phyloP scores from a whole-genome alignment of 2,888 invertebrate species.

The Tenthredo amoena region DNA sequence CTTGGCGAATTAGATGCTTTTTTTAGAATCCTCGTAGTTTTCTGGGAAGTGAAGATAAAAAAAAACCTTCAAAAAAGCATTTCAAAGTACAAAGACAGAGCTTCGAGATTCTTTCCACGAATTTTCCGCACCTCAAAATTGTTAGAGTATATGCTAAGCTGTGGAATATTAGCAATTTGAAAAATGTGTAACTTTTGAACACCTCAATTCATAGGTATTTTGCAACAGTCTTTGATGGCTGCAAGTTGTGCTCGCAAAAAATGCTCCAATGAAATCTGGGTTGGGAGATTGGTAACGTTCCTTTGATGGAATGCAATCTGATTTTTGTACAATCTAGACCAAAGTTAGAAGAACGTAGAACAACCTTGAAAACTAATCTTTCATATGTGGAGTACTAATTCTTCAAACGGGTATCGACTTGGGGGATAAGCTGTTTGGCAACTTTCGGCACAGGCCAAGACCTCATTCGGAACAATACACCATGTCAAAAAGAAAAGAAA shows the following conservation, averaged over 20 bases:
- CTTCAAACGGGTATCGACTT: neutral
- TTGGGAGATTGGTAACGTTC: neutral
- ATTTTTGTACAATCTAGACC: neutral
- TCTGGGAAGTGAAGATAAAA: too few relatives aligned
- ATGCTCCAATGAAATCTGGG: neutral
- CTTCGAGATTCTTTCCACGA: neutral
- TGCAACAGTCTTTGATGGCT: too few relatives aligned
- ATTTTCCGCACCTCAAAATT: neutral
- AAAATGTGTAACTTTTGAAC: neutral
- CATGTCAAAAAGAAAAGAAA: neutral
- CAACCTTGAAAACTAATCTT: neutral
- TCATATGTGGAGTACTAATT: neutral
- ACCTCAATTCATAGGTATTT: too few relatives aligned
- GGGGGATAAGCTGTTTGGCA: neutral
- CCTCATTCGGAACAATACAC: neutral
- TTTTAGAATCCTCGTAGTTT: too few relatives aligned
- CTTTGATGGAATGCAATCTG: neutral
- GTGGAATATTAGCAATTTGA: neutral
- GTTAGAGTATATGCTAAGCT: too few relatives aligned
- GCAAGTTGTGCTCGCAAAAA: neutral
- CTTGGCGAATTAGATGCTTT: too few relatives aligned
- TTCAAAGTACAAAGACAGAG: neutral
- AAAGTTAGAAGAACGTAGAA: neutral
- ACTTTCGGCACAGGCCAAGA: neutral
- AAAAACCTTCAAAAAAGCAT: neutral